These are phyloP conservation scores for Formica selysi DNA, from an alignment of 1,140 invertebrate genomes.

Conservation along the genomic window DNA sequence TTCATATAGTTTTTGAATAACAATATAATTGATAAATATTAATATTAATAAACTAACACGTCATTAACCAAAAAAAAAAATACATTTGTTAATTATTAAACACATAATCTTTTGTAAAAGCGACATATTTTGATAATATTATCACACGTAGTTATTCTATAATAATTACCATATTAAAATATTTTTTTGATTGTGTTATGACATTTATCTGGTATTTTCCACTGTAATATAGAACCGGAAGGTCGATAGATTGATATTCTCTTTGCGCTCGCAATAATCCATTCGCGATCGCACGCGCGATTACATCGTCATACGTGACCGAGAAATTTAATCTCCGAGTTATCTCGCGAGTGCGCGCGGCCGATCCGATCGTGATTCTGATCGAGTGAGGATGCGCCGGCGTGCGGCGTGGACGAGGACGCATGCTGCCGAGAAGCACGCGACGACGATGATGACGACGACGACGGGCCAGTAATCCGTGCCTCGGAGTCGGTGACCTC, in stretches of 20 bases:
- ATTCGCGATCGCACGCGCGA: conserved; percentile 31
- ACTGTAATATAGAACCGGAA: not conserved
- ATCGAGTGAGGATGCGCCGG: conserved; percentile 45
- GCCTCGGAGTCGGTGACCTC: conserved; percentile 80
- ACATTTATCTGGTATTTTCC: not conserved
- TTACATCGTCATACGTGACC: conserved; percentile 18
- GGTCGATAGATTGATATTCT: conserved; percentile 13
- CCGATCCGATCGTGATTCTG: conserved; percentile 16
- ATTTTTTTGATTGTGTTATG: too few species aligned
- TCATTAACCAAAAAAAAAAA: not conserved
- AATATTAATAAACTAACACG: not conserved
- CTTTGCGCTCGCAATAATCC: not conserved
- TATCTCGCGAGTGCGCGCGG: conserved; percentile 33
- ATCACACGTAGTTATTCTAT: not conserved
- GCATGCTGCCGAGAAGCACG: conserved; percentile 54
- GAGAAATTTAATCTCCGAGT: conserved; percentile 27
- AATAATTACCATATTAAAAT: not conserved
- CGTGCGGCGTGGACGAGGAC: conserved; percentile 55
- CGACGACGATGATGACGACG: conserved; percentile 33
- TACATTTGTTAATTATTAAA: not conserved
- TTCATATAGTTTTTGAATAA: not conserved
- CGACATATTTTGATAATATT: not conserved
- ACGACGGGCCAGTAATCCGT: conserved; percentile 65
- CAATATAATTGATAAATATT: not conserved
- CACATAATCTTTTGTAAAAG: not conserved